Evolutionary conservation across 1,140 invertebrate genomes (phyloP), one percentile per base, ranked within the genome.

Genomic region (Elymnias hypermnestra): DNA sequence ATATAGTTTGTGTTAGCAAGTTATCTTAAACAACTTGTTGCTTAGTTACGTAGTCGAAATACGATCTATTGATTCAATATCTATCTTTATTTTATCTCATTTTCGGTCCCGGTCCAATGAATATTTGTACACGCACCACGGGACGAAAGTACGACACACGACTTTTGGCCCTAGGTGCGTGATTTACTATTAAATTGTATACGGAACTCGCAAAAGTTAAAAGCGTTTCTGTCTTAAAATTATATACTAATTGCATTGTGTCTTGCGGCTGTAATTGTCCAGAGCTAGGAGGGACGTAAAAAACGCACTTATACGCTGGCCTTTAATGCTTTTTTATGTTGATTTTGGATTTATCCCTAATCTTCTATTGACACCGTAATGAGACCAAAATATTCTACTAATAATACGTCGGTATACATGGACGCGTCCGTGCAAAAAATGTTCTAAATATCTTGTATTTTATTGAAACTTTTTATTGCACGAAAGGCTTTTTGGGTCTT

Each of bases 291-390:
- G 65, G 58, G 31, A 55, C 22, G 47, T 52, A 74, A 75, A 79
- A 78, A 75, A 72, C 60, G 57, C 59, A 68, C 68, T 71, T 73
- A 76, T 65, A 65, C 60, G 53, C 52, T 50, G 47, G 28, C 42
- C 39, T 57, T 61, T 62, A 53, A 53, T 56, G 3, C 59, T 63
- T 57, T 63, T 75, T 72, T 70, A 62, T 64, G 65, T 64, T 58
- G 72, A 35, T 41, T 51, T 45, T 36, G 36, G 42, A 66, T 62
- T 81, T 82, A 79, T 77, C 75, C 76, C 76, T 81, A 83, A 83
- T 83, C 76, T 83, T 69, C 63, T 72, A 83, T 83, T 83, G 79
- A 83, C 79, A 83, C 62, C 49, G 79, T 83, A 83, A 83, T 83
- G 72, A 83, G 75, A 58, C 63, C 63, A 44, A 81, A 81, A 83